These are phyloP conservation scores for Argopecten irradians DNA, from an alignment of 1,140 invertebrate species.

Conservation along the genomic window DNA sequence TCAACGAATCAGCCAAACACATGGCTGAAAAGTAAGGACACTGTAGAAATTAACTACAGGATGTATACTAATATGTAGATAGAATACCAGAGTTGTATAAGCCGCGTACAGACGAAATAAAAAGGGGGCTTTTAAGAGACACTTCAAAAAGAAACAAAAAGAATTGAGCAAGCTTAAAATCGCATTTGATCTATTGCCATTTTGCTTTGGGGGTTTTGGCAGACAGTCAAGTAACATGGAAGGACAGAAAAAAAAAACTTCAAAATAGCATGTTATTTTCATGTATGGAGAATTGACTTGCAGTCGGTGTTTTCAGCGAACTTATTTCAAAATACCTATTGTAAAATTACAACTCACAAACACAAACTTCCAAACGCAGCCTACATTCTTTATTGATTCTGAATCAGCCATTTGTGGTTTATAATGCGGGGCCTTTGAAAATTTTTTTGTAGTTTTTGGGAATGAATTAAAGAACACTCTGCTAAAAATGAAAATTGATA, in stretches of 20 bases:
- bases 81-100: constrained; percentile 26
- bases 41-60: constrained; percentile 33
- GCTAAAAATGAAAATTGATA: too few relatives aligned
- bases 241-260: constrained; percentile 49
- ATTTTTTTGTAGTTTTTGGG: too few relatives aligned
- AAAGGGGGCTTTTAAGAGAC: constrained; percentile 15
- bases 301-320: too few relatives aligned
- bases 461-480: too few relatives aligned
- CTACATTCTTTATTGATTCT: too few relatives aligned
- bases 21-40: constrained; percentile 30
- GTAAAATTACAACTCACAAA: too few relatives aligned
- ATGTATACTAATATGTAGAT: constrained; percentile 33
- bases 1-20: constrained; percentile 32
- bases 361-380: too few relatives aligned
- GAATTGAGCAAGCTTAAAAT: constrained; percentile 25
- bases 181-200: constrained; percentile 33
- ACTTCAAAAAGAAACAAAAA: constrained; percentile 33
- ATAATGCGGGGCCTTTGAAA: too few relatives aligned
- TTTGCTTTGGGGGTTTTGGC: constrained; percentile 50
- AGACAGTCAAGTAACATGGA: constrained; percentile 42
- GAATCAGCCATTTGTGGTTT: too few relatives aligned
- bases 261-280: too few relatives aligned
- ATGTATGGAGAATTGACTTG: too few relatives aligned
- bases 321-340: too few relatives aligned
- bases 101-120: constrained; percentile 30